Base-by-base conservation (phyloP, 2,888 invertebrate genomes). In the Cephus spinipes region DNA sequence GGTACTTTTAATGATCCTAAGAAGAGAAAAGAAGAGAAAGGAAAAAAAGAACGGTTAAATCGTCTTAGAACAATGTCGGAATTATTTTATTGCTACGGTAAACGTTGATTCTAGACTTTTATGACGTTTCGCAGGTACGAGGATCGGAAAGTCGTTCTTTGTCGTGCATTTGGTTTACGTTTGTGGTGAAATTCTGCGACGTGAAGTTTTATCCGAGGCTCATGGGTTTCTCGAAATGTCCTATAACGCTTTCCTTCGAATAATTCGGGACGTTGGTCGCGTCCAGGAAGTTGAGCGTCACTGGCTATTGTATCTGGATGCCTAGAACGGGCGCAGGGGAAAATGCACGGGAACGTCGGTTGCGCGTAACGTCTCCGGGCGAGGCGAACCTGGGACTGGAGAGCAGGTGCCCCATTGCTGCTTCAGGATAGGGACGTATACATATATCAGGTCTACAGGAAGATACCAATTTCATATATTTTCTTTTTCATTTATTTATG, bases 311-410 rank as follows among this genome's bases (percentile, higher is more conserved):
- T 87, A 86, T 84, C 78, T 83, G 81, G 78, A 83, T 84, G 84
- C 80, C 82, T 79, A 83, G 81, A 85, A 88, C 86, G 83, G 82
- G 84, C 81, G 76, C 83, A 85, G 85, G 83, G 82, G 83, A 85
- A 85, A 85, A 85, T 85, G 80, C 82, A 81, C 80, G 80, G 83
- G 84, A 79, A 82, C 80, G 79, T 79, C 81, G 74, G 81, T 85
- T 82, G 79, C 81, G 76, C 79, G 80, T 81, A 86, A 83, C 85
- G 85, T 86, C 81, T 80, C 79, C 75, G 73, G 80, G 75, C 79
- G 55, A 55, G 23, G 9, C 79, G 74, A 71, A 36, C 74, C 33
- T 33, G 74, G 33, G 55, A 33, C 73, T 75, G 79, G 80, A 85
- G 82, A 71, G 71, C 85, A 86, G 85, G 85, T 86, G 86, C 83